Evolutionary conservation across 2,797 vertebrate species (phyloP), one percentile per base, ranked within the genome.

Genomic region (Cuculus canorus): DNA sequence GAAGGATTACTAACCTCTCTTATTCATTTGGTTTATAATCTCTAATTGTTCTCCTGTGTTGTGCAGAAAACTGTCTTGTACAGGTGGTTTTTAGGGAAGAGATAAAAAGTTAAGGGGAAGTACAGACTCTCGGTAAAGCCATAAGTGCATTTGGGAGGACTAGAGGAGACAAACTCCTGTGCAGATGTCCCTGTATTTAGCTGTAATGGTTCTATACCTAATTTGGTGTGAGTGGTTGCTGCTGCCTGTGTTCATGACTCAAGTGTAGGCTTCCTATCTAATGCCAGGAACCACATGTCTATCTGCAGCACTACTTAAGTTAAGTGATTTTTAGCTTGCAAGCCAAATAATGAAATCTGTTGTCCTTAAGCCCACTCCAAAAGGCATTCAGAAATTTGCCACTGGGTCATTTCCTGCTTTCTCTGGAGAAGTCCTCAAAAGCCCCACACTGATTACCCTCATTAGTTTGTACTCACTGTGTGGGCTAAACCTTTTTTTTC

Each of bases 281-380:
- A 30, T 75, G 72, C 80, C 82, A 92, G 86, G 77, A 91, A 52
- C 88, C 82, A 63, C 63, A 10, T 69, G 77, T 65, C 73, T 76
- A 19, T 91, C 71, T 83, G 30, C 69, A 95, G 82, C 80, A 66
- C 59, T 92, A 72, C 87, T 92, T 70, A 54, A 81, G 77, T 57
- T 82, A 77, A 94, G 84, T 93, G 90, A 92, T 87, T 93, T 92
- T 57, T 80, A 77, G 84, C 72, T 94, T 64, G 64, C 39, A 60
- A 86, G 86, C 75, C 92, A 95, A 89, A 87, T 88, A 22, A 82
- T 80, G 64, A 85, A 82, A 85, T 88, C 81, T 37, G 39, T 92
- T 88, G 53, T 92, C 88, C 68, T 82, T 69, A 88, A 81, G 57
- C 53, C 64, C 33, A 39, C 78, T 95, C 75, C 82, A 82, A 90